Evolutionary conservation across 2,113 vertebrate genomes (phyloP), one percentile per base, ranked within the genome.

Genomic region (Nyctereutes procyonoides): DNA sequence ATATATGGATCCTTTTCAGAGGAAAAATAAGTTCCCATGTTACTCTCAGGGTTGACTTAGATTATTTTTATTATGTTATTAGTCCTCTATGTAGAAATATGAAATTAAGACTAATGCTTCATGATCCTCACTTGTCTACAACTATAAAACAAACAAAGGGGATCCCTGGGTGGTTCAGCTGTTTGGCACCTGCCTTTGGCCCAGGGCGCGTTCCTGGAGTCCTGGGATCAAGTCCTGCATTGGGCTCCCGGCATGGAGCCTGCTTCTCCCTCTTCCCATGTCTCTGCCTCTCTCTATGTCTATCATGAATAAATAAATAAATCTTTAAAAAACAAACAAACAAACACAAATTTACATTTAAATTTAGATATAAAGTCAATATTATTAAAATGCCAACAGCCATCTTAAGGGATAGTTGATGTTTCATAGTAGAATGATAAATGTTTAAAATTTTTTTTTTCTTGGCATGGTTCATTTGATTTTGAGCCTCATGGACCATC

Each of bases 1-100:
- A 91, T 77, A 32, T 16, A 67, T 71, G 9, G 20, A 43, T 92
- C 2, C 3, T 38, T 94, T 94, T 56, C 17, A n/a, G 65, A 84
- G 35, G 55, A 88, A 93, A 63, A 74, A 53, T n/a, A 97, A 96
- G 93, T 88, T 51, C 5, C 86, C 28, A 63, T 69, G 32, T 11
- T 90, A 26, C 55, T 20, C 65, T 3, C 26, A 58, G 56, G 15
- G 30, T 62, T 89, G 53, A 82, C 35, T 69, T 82, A 67, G 22
- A n/a, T 80, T 56, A 63, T 84, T 94, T 95, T 91, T 79, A 91
- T 73, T 95, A 83, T 82, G 13, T 35, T 80, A 20, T 69, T 95
- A 51, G 4, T 80, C 13, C 1, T 38, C 35, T 93, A 38, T 80
- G 19, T 58, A 62, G 67, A 95, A 95, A 94, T 67, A 80, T 8